Percentiles rank a stretch among this genome's conserved stretches.
Evolutionary conservation across 1,140 invertebrate genomes (phyloP).

Genomic region (Linepithema humile): DNA sequence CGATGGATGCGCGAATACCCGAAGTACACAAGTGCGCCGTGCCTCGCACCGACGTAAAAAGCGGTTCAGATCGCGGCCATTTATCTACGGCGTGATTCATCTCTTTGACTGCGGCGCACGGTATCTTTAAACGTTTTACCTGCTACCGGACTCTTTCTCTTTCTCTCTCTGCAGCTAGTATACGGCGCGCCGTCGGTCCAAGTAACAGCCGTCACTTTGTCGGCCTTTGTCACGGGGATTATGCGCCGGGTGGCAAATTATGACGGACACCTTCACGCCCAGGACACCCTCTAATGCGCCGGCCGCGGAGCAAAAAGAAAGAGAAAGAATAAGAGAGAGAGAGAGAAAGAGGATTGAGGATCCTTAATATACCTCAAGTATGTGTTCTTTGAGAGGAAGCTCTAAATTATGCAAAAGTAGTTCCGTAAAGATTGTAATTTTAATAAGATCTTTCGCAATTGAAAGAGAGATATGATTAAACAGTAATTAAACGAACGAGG

Average conservation of each 20-base stretch:
- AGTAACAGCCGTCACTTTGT: slow-evolving; percentile 79
- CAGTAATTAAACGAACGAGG: slow-evolving; percentile 10
- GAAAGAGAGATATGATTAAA: neutral
- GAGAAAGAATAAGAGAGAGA: slow-evolving; percentile 9
- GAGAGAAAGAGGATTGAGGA: neutral
- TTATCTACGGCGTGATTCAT: slow-evolving; percentile 65
- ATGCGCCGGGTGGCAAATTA: slow-evolving; percentile 80
- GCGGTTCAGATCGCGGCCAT: slow-evolving; percentile 50
- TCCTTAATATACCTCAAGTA: slow-evolving; percentile 39
- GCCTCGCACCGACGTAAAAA: slow-evolving; percentile 19
- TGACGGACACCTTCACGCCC: slow-evolving; percentile 79
- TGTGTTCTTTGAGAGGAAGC: slow-evolving; percentile 46
- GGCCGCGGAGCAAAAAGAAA: slow-evolving; percentile 27
- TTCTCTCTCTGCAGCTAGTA: slow-evolving; percentile 71
- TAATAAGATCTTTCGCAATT: slow-evolving; percentile 10
- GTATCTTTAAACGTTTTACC: slow-evolving; percentile 73
- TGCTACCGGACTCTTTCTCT: slow-evolving; percentile 80
- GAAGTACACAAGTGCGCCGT: neutral
- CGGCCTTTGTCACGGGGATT: slow-evolving; percentile 80
- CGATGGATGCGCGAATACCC: slow-evolving; percentile 9
- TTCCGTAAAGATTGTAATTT: slow-evolving; percentile 32
- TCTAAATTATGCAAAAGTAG: slow-evolving; percentile 49
- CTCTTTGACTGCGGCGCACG: slow-evolving; percentile 50
- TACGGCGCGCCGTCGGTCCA: slow-evolving; percentile 72
- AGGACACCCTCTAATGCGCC: slow-evolving; percentile 68